phyloP scores from a whole-genome alignment of 2,797 vertebrate species.

The Leptodactylus fallax region DNA sequence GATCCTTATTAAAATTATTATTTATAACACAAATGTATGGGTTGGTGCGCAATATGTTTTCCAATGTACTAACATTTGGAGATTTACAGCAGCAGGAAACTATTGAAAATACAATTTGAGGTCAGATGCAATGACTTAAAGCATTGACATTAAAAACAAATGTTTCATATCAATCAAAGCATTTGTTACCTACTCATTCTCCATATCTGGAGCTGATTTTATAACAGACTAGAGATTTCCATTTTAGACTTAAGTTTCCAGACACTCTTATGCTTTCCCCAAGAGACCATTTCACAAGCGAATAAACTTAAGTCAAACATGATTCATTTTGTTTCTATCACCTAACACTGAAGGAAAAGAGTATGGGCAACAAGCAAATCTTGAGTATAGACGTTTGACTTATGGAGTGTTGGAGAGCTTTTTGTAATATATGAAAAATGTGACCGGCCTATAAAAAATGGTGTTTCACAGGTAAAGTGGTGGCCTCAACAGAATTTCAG shows the following conservation, averaged over 20 bases:
- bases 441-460: neutral
- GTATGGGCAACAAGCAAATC: constrained; percentile 68
- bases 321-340: constrained; percentile 73
- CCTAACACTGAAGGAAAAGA: constrained; percentile 69
- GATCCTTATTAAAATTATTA: neutral
- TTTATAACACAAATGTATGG: neutral
- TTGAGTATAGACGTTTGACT: constrained; percentile 69
- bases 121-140: constrained; percentile 69
- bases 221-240: constrained; percentile 74
- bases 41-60: neutral
- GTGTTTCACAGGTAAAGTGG: neutral
- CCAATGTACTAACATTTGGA: neutral
- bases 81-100: constrained; percentile 73
- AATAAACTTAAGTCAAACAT: constrained; percentile 74
- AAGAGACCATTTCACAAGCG: constrained; percentile 69
- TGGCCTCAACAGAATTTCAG: neutral
- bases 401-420: constrained; percentile 64
- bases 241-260: constrained; percentile 72
- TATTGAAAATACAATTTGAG: constrained; percentile 65
- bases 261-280: constrained; percentile 65
- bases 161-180: constrained; percentile 72
- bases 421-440: constrained; percentile 25
- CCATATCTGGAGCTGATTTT: constrained; percentile 76
- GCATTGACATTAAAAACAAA: constrained; percentile 78
- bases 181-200: constrained; percentile 71